Evolutionary conservation across 2,797 vertebrate species (phyloP), one percentile per base, ranked within the genome.

Genomic region (Cottoperca gobio): DNA sequence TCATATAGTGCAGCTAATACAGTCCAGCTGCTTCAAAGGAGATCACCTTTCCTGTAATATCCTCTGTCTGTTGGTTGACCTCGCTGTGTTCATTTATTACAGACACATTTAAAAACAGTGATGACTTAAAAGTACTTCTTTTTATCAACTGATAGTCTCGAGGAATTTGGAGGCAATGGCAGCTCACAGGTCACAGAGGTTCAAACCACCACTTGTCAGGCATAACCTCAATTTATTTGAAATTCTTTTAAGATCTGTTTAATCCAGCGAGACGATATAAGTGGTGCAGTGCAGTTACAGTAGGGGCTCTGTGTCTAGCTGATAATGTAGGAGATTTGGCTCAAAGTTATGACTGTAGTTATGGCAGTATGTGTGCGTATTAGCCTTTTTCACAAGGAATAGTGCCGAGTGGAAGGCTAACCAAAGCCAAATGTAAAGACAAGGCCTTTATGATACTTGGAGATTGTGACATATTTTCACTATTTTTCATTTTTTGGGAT

Each of bases 311-410:
- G 57, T 17, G 33, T 76, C 50, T 31, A 39, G 3, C 71, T 74
- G 82, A 78, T 89, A 81, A 81, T 65, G 58, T 43, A 45, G 35
- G 54, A 60, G 76, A 79, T 81, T 66, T 54, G 46, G 57, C 48
- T 79, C 65, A 65, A 35, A 80, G 61, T 66, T 77, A 61, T 5
- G 61, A 78, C 21, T 28, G 26, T 61, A 60, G 37, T 67, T 54
- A 40, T 53, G 50, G 39, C 16, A 39, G n/a, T 24, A 49, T 54
- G 58, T 60, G 57, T 10, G 48, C 68, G 39, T 55, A 43, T 19
- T 28, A 28, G 12, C 13, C 26, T 67, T 63, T 68, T 77, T 24
- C 19, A 35, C 5, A 11, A 63, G 42, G 73, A 70, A 60, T 24
- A 37, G 39, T 6, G 19, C 26, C 57, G 33, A 61, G 53, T 19